Evolutionary conservation across 2,113 vertebrate species (phyloP).

Genomic region (Osmerus mordax): DNA sequence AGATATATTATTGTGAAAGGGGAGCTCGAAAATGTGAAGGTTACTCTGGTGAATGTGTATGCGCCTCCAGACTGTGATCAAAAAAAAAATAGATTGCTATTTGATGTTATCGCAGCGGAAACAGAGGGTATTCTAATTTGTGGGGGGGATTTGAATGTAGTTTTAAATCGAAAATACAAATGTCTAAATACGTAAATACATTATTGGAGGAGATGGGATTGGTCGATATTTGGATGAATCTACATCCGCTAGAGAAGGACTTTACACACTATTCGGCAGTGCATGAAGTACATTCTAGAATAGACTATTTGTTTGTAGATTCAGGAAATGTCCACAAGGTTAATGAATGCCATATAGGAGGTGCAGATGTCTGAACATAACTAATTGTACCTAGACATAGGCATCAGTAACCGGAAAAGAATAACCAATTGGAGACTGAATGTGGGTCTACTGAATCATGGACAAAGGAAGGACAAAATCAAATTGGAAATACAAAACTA

Average conservation of each 20-base stretch:
- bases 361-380: neutral
- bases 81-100: neutral
- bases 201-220: neutral
- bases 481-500: neutral
- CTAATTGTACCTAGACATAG: neutral
- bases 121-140: conserved; percentile 7
- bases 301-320: neutral
- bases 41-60: neutral
- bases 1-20: too few species aligned
- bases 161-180: neutral
- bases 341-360: neutral
- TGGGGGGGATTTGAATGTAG: neutral
- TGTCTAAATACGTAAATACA: neutral
- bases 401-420: neutral
- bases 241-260: neutral
- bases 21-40: too few species aligned
- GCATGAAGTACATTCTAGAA: neutral
- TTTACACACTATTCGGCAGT: neutral
- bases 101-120: neutral
- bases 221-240: neutral
- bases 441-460: neutral
- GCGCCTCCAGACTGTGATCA: neutral
- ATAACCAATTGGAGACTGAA: neutral
- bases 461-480: neutral
- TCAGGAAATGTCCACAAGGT: neutral